Evolutionary conservation across 92 coral and sea anemone genomes (phyloP), one percentile per base, ranked within the genome.

Genomic region (Bergia puertoricense): DNA sequence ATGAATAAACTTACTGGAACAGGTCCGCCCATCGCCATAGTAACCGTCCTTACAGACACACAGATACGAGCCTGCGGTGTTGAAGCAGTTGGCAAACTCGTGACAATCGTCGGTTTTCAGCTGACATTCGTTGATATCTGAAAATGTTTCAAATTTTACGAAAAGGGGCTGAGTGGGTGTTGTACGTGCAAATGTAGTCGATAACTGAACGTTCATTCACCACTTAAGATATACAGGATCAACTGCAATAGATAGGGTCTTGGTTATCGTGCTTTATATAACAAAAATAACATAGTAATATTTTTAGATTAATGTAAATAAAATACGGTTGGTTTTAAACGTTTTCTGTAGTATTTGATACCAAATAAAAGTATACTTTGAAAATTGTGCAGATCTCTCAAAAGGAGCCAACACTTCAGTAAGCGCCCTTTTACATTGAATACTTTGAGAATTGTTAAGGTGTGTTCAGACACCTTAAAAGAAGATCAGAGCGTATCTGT

Each of bases 81-180:
- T 91, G 67, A 81, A 85, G 44, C 93, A 91, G 81, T 84, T 88
- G 45, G 93, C 93, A 69, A 38, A 65, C n/a, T 51, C 23, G 77
- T 91, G 89, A 62, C 93, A 91, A 13, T 78, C 86, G 20, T 89
- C 86, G 39, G 79, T 13, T 10, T 88, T 16, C 72, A 71, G 50
- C 85, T 84, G 93, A 38, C 93, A 91, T 54, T 91, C 93, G 79
- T 91, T 91, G 30, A 91, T 57, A 78, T 91, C 93, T 91, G 93
- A 14, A 84, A 82, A 18, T 16, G 44, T 6, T 7, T 10, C 23
- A 78, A 13, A 57, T 11, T 79, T 16, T 18, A 15, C 1, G 18
- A 0, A 56, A 56, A 56, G 30, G 10, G 1, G 2, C 23, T 62
- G 69, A 16, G 23, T 2, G 22, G 1, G 67, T 57, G 67, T 8